Conservation (phyloP, 2,888 invertebrate genomes). For the Leucophora obtusa region DNA sequence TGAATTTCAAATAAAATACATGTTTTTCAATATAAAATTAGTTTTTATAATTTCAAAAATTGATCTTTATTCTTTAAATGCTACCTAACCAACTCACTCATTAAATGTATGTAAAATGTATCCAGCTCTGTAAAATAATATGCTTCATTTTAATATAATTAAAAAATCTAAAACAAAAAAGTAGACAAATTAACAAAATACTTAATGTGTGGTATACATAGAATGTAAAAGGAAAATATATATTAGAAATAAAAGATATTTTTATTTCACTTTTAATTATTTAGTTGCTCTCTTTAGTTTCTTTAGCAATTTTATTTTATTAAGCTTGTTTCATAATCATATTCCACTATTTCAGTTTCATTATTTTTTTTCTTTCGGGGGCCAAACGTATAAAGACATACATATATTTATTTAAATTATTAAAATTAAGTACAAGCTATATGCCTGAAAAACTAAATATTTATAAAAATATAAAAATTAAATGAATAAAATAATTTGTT, state of each 20-base stretch:
- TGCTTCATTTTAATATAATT: conserved; percentile 19
- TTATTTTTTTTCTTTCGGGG: conserved; percentile 76
- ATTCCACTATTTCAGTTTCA: conserved; percentile 45
- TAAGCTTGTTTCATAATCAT: conserved; percentile 16
- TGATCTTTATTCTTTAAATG: not conserved
- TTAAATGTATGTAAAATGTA: conserved; percentile 55
- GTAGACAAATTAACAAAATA: conserved; percentile 33
- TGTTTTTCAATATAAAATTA: not conserved
- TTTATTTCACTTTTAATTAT: conserved; percentile 13
- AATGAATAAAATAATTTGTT: conserved; percentile 71
- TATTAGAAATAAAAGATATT: conserved; percentile 33
- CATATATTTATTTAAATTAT: conserved; percentile 52
- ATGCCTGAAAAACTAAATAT: conserved; percentile 41
- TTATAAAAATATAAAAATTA: conserved; percentile 53
- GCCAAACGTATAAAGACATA: conserved; percentile 72
- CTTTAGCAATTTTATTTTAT: not conserved
- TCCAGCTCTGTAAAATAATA: conserved; percentile 64
- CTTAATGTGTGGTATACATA: conserved; percentile 55
- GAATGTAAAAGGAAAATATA: conserved; percentile 34
- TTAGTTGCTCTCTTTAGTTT: conserved; percentile 56
- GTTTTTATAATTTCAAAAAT: not conserved
- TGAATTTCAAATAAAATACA: not conserved
- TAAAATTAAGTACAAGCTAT: conserved; percentile 55
- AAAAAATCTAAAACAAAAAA: conserved; percentile 16
- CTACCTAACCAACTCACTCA: not conserved